A percentile compares a stretch with the other conserved stretches of the same genome.
Evolutionary conservation across 2,888 invertebrate species (phyloP).

Genomic region (Reticulitermes lucifugus): DNA sequence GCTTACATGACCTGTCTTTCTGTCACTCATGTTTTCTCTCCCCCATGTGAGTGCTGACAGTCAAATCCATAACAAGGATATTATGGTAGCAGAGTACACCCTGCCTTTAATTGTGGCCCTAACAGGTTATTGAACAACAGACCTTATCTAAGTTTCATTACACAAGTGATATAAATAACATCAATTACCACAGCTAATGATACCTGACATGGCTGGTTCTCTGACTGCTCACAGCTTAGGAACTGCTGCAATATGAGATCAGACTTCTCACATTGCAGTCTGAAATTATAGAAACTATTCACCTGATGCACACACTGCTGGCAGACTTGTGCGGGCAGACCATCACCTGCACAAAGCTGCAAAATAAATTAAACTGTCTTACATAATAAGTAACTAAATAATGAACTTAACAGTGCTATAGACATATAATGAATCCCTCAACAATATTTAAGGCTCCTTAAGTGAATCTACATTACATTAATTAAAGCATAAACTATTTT

Average conservation of each 20-base stretch:
- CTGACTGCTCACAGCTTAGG: neutral
- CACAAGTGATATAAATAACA: no score
- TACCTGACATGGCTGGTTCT: neutral
- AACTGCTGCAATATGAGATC: neutral
- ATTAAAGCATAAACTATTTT: neutral
- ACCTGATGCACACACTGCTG: neutral
- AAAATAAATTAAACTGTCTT: neutral
- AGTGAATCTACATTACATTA: neutral
- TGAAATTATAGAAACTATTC: neutral
- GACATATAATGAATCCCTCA: neutral
- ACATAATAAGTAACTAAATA: neutral
- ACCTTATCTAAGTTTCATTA: no score
- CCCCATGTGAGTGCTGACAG: no score
- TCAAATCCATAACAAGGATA: no score
- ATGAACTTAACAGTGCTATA: neutral
- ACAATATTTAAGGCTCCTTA: neutral
- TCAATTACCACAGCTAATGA: neutral
- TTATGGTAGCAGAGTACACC: no score
- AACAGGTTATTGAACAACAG: no score
- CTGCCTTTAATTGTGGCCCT: no score
- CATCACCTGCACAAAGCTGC: neutral
- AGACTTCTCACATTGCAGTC: neutral
- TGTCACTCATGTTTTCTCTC: no score
- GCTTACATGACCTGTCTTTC: no score
- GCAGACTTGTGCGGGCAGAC: neutral